Evolutionary conservation across 2,797 vertebrate species (phyloP).

Genomic region (Ataeniobius toweri): DNA sequence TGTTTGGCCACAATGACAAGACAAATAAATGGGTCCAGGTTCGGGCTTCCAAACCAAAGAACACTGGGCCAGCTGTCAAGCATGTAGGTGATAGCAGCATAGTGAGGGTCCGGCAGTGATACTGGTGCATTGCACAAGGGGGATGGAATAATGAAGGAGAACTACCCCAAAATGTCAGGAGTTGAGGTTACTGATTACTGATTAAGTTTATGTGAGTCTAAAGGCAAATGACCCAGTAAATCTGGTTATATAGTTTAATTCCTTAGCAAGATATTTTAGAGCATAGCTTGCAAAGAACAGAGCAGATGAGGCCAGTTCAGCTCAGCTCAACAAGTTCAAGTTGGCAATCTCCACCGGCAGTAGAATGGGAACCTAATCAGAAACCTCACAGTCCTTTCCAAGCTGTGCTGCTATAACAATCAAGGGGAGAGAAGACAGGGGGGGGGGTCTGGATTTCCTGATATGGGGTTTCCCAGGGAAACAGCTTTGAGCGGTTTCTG

Average conservation of each 20-base stretch:
- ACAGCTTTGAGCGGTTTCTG: constrained; percentile 67
- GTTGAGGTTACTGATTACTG: background rate
- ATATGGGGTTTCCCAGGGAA: constrained; percentile 76
- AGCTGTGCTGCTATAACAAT: constrained; percentile 70
- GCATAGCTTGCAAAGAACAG: background rate
- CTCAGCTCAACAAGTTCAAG: constrained; percentile 60
- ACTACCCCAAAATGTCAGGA: background rate
- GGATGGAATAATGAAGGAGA: background rate
- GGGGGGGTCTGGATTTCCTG: constrained; percentile 61
- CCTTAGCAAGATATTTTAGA: background rate
- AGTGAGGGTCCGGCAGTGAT: no score
- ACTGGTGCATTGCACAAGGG: background rate
- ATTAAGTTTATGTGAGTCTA: background rate
- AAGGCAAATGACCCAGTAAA: background rate
- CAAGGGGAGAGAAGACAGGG: constrained; percentile 24
- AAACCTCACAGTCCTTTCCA: constrained; percentile 49
- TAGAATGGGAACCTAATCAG: constrained; percentile 68
- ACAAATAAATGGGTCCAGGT: background rate
- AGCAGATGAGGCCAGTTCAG: background rate
- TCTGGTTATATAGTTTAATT: background rate
- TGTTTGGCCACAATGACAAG: background rate
- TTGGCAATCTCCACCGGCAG: constrained; percentile 30
- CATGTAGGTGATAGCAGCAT: background rate
- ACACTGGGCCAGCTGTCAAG: background rate
- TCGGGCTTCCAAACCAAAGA: background rate